phyloP scores from a whole-genome alignment of 2,797 vertebrate genomes.

The Xerus rutilus region DNA sequence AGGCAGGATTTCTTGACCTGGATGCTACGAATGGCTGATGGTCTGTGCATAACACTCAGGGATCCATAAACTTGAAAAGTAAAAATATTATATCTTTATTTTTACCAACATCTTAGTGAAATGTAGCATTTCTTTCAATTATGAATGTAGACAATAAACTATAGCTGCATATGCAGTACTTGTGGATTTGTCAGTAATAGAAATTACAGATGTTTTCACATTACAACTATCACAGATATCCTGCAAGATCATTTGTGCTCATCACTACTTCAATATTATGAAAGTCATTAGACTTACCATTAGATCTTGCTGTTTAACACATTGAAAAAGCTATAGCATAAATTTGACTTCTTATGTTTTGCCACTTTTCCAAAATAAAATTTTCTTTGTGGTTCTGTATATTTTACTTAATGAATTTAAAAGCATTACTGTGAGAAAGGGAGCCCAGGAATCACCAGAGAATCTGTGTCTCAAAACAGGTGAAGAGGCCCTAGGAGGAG shows the following conservation, averaged over 20 bases:
- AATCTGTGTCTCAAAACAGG: background rate
- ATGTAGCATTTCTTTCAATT: background rate
- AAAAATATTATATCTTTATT: constrained; percentile 41
- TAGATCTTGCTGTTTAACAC: background rate
- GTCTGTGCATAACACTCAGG: background rate
- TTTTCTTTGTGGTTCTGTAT: background rate
- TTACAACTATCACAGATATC: background rate
- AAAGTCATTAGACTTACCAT: background rate
- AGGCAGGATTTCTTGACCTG: constrained; percentile 42
- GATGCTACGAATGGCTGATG: background rate
- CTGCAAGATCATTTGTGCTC: background rate
- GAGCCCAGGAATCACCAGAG: background rate
- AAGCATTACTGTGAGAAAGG: background rate
- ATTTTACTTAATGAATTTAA: background rate
- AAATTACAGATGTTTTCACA: constrained; percentile 32
- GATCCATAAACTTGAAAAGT: background rate
- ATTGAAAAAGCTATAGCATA: background rate
- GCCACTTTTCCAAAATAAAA: constrained; percentile 13
- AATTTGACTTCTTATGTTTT: background rate
- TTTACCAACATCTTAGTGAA: constrained; percentile 24
- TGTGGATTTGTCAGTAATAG: background rate
- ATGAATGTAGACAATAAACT: background rate
- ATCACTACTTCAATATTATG: background rate
- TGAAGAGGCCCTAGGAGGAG: background rate
- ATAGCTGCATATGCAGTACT: background rate